Conservation (phyloP, 2,797 vertebrate species). For the Cuniculus paca region DNA sequence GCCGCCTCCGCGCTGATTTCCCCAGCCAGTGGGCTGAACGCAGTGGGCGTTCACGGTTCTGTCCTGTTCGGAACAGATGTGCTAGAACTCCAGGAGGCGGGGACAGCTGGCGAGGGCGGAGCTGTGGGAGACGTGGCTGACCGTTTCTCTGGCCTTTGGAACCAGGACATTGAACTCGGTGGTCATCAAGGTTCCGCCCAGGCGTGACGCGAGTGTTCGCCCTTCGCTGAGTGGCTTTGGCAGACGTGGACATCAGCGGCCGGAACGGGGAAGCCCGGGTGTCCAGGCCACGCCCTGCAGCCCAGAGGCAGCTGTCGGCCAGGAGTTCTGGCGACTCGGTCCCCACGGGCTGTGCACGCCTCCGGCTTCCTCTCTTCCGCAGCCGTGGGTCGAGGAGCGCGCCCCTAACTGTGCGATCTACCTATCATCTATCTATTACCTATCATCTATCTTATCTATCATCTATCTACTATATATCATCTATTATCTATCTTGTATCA, state of each 20-base stretch:
- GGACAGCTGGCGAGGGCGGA: too few relatives aligned
- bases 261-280: not conserved
- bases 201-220: not conserved
- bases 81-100: not conserved
- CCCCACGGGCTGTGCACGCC: rapidly evolving
- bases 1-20: not conserved
- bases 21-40: too few relatives aligned
- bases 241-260: too few relatives aligned
- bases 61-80: not conserved
- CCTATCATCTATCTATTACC: too few relatives aligned
- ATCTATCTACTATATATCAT: too few relatives aligned
- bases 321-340: not conserved
- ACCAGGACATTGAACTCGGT: not conserved
- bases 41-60: not conserved
- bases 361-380: not conserved
- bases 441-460: too few relatives aligned
- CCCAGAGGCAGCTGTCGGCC: too few relatives aligned
- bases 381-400: not conserved
- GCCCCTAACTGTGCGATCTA: not conserved
- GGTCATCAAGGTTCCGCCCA: not conserved
- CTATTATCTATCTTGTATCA: too few relatives aligned
- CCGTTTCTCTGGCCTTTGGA: not conserved
- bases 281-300: rapidly evolving
- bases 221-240: not conserved
- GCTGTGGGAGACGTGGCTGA: too few relatives aligned